A percentile compares a stretch with the other conserved stretches of the same genome.
Evolutionary conservation across 1,140 invertebrate species (phyloP).

Genomic region (Cardiocondyla obscurior): DNA sequence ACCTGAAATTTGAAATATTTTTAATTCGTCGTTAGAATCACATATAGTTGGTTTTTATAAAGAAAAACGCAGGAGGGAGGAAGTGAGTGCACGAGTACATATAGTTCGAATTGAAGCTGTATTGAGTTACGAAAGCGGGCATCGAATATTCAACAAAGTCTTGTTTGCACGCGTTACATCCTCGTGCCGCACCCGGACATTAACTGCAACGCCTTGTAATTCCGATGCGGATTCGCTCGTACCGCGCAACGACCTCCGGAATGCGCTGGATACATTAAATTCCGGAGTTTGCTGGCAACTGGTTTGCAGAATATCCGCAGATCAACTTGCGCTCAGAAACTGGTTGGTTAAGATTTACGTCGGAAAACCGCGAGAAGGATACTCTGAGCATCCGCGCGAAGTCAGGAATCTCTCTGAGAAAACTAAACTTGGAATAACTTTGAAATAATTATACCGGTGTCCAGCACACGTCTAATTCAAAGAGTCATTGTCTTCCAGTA

Average conservation of each 20-base stretch:
- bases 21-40: not conserved
- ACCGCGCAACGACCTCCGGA: constrained; percentile 41
- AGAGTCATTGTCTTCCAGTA: not conserved
- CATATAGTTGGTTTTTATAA: not conserved
- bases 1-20: too few relatives aligned
- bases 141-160: constrained; percentile 47
- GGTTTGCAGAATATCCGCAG: constrained; percentile 27
- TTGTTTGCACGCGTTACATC: constrained; percentile 31
- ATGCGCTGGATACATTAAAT: constrained; percentile 49
- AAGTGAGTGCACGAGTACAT: constrained; percentile 28
- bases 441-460: not conserved
- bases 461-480: not conserved
- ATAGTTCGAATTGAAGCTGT: constrained; percentile 44
- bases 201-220: constrained; percentile 50
- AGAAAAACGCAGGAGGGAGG: not conserved
- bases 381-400: not conserved
- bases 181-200: constrained; percentile 17
- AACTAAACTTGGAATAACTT: not conserved
- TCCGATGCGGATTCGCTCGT: constrained; percentile 25
- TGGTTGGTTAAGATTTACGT: constrained; percentile 33
- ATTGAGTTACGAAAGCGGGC: constrained; percentile 47
- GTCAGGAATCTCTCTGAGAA: not conserved
- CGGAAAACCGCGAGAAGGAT: not conserved
- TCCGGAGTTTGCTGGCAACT: constrained; percentile 41
- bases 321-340: constrained; percentile 1